Conservation (phyloP, 2,797 vertebrate species). For the Poeciliopsis infans region DNA sequence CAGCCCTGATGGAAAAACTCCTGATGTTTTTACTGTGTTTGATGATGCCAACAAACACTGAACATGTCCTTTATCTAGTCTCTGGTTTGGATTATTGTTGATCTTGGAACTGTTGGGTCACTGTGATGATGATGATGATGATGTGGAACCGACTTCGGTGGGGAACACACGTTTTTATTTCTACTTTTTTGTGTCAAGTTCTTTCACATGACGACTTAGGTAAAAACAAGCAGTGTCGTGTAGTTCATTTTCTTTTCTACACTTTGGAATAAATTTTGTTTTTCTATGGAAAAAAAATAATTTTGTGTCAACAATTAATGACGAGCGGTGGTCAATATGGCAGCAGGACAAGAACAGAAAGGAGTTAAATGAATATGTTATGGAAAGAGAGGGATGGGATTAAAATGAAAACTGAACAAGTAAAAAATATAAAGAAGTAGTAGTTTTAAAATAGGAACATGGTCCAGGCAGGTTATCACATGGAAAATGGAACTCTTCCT, state of each 20-base stretch:
- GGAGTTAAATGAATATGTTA: neutral
- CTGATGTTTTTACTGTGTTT: neutral
- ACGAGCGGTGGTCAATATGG: neutral
- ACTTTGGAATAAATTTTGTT: neutral
- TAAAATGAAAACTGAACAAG: neutral
- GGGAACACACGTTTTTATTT: neutral
- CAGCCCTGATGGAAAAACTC: neutral
- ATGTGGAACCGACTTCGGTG: neutral
- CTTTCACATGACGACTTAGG: neutral
- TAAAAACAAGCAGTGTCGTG: neutral
- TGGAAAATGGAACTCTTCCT: neutral
- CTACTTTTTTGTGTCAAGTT: neutral
- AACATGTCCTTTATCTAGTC: neutral
- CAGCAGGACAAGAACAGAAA: neutral
- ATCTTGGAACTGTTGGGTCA: neutral
- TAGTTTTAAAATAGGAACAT: neutral
- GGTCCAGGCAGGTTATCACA: neutral
- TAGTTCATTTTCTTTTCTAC: neutral
- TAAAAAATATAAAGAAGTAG: neutral
- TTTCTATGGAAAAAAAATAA: neutral
- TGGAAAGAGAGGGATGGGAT: neutral
- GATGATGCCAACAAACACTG: neutral
- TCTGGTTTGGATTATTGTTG: neutral
- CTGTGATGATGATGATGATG: too few relatives aligned
- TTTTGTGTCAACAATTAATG: neutral